These are phyloP conservation scores for Drosophila pectinifera DNA, from an alignment of 1,140 invertebrate genomes.

Conservation along the genomic window DNA sequence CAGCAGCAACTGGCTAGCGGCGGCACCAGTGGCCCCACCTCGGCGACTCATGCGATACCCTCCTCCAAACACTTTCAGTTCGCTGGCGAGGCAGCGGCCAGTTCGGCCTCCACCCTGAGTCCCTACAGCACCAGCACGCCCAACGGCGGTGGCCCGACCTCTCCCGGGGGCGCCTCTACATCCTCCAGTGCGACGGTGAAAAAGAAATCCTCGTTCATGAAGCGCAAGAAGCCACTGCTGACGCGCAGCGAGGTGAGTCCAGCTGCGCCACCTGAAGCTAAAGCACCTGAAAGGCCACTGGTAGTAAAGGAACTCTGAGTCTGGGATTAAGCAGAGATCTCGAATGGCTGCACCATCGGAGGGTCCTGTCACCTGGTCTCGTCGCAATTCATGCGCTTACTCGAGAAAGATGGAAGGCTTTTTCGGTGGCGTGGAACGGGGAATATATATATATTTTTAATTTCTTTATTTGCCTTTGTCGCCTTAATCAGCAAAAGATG, in stretches of 20 bases:
- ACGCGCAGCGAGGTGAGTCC: conserved; percentile 83
- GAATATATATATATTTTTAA: conserved; percentile 37
- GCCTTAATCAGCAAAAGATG: conserved; percentile 55
- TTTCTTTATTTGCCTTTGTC: conserved; percentile 52
- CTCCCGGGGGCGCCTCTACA: conserved; percentile 38
- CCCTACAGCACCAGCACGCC: conserved; percentile 37
- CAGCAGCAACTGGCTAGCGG: conserved; percentile 23
- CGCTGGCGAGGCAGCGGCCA: conserved; percentile 30
- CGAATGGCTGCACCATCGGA: conserved; percentile 34
- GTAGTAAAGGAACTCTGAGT: background rate
- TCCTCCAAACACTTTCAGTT: conserved; percentile 57
- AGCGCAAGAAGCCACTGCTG: conserved; percentile 80
- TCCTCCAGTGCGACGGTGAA: conserved; percentile 44
- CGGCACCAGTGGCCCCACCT: conserved; percentile 1
- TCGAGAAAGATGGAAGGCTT: conserved; percentile 4
- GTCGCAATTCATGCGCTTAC: conserved; percentile 26
- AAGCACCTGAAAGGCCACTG: conserved; percentile 16
- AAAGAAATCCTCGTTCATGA: conserved; percentile 76
- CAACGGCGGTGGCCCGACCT: conserved; percentile 29
- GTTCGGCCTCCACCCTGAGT: conserved; percentile 31
- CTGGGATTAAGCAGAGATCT: conserved; percentile 28
- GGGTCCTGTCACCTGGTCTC: conserved; percentile 18
- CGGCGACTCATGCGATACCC: conserved; percentile 49
- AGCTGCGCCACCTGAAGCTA: conserved; percentile 1
- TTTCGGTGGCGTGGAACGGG: conserved; percentile 8